Conservation (phyloP, 2,113 vertebrate species). For the Camelus dromedarius region DNA sequence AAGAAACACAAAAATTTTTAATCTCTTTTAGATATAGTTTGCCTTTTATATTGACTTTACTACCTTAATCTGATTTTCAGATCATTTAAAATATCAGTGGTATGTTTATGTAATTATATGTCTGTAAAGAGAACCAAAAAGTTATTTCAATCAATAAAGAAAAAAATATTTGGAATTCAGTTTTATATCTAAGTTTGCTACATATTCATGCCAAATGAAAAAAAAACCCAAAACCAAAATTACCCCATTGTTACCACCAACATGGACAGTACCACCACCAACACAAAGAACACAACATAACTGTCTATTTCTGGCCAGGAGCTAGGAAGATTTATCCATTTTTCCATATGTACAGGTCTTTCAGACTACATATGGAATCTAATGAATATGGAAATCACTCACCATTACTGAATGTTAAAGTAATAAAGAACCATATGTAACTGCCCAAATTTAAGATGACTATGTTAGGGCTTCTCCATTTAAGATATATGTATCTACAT, state of each 20-base stretch:
- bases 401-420: conserved; percentile 82
- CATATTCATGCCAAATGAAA: conserved; percentile 70
- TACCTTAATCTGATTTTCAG: conserved; percentile 42
- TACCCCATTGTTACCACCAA: not conserved
- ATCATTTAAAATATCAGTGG: not conserved
- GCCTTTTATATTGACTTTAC: conserved; percentile 7
- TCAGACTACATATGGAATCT: conserved; percentile 64
- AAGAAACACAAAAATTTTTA: not conserved
- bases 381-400: conserved; percentile 82
- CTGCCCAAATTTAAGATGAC: conserved; percentile 76
- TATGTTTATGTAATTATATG: not conserved
- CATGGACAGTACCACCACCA: not conserved
- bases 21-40: not conserved
- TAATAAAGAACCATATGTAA: conserved; percentile 68
- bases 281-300: not conserved
- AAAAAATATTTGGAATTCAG: conserved; percentile 70
- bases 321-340: conserved; percentile 69
- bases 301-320: conserved; percentile 70
- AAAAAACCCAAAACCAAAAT: conserved; percentile 50
- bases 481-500: conserved; percentile 41
- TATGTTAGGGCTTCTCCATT: conserved; percentile 75
- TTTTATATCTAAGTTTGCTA: conserved; percentile 67
- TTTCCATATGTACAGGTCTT: conserved; percentile 70
- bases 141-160: conserved; percentile 30
- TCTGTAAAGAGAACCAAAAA: conserved; percentile 53